phyloP scores from a whole-genome alignment of 2,797 vertebrate species.

The Psittacula echo region DNA sequence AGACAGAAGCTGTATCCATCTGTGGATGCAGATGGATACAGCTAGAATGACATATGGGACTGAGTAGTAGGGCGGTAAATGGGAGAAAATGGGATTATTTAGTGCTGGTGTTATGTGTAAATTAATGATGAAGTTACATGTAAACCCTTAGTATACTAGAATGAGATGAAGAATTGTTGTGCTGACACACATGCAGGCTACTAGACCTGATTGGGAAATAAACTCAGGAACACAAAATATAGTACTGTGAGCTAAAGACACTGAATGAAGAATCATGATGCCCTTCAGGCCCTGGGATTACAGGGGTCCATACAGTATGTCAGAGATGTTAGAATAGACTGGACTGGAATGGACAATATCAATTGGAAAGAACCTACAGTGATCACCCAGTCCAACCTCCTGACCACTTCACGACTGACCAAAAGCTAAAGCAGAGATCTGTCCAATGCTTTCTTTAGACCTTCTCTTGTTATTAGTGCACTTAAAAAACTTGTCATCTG shows the following conservation, averaged over 20 bases:
- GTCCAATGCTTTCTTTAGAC: neutral
- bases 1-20: neutral
- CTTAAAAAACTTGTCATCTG: neutral
- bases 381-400: neutral
- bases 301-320: neutral
- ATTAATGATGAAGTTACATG: neutral
- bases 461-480: neutral
- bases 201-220: neutral
- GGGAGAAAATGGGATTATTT: neutral
- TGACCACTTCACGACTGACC: neutral
- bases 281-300: neutral
- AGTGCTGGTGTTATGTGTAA: neutral
- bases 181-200: neutral
- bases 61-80: neutral
- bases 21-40: neutral
- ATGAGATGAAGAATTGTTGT: neutral
- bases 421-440: neutral
- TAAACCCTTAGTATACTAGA: neutral
- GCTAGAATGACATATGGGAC: neutral
- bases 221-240: neutral
- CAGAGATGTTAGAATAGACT: neutral
- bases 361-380: neutral
- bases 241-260: neutral
- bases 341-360: neutral
- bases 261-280: neutral